Percentiles rank a stretch among this genome's conserved stretches.
phyloP scores from a whole-genome alignment of 30 jellyfish, hydroid and myxozoan genomes.

The Aurelia sp. region DNA sequence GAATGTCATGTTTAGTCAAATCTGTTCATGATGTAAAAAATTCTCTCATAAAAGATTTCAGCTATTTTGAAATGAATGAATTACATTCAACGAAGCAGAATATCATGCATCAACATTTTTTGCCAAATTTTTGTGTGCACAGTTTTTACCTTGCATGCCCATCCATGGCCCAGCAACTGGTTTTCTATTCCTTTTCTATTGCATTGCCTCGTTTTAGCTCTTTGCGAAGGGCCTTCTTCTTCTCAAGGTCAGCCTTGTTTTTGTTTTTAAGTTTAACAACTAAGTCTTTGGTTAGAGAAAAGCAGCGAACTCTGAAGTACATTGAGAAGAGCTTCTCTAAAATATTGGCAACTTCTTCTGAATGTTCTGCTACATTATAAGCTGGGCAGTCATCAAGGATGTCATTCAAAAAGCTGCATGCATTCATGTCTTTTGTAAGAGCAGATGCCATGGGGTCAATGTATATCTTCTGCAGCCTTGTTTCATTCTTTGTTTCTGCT shows the following conservation, averaged over 20 bases:
- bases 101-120: too few species aligned
- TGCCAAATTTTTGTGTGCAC: too few species aligned
- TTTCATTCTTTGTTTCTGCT: too few species aligned
- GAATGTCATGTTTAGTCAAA: too few species aligned
- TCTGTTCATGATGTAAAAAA: too few species aligned
- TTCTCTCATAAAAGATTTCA: too few species aligned
- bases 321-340: constrained; percentile 41
- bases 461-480: too few species aligned
- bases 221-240: constrained; percentile 29
- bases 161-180: not conserved
- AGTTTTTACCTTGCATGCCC: constrained; percentile 3
- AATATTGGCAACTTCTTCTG: constrained; percentile 29
- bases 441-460: too few species aligned
- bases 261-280: constrained; percentile 23
- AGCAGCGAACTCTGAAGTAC: constrained; percentile 40
- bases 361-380: constrained; percentile 34
- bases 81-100: too few species aligned
- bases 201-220: constrained; percentile 33
- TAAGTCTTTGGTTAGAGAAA: constrained; percentile 34
- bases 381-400: constrained; percentile 33
- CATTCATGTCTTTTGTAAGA: too few species aligned
- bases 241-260: constrained; percentile 31
- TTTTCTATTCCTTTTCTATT: constrained; percentile 5
- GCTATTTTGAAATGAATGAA: too few species aligned
- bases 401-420: constrained; percentile 21